These are phyloP conservation scores for Sturmia bella DNA, from an alignment of 2,888 invertebrate species.

Conservation along the genomic window DNA sequence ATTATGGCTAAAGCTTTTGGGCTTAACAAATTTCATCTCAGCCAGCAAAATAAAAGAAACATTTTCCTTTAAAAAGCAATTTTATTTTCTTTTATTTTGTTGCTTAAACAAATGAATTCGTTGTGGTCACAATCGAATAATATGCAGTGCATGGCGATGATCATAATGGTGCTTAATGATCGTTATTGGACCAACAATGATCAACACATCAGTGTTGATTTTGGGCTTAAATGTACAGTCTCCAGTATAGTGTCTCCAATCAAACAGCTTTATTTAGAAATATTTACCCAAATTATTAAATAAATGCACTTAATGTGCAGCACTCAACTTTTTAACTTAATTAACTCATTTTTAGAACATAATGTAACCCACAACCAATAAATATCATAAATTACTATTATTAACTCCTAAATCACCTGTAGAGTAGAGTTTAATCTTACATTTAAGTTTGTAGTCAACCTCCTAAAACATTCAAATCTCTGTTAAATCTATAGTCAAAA, in stretches of 20 bases:
- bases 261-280: constrained; percentile 4
- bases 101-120: constrained; percentile 71
- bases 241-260: constrained; percentile 28
- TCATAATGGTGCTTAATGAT: constrained; percentile 35
- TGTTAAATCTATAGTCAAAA: constrained; percentile 38
- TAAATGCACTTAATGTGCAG: neutral
- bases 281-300: neutral
- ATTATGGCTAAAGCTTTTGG: constrained; percentile 75
- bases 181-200: constrained; percentile 42
- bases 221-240: constrained; percentile 39
- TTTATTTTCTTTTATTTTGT: constrained; percentile 53
- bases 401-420: constrained; percentile 62
- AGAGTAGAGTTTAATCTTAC: constrained; percentile 47
- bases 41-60: constrained; percentile 9
- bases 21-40: constrained; percentile 60
- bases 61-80: constrained; percentile 15
- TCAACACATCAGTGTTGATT: constrained; percentile 41
- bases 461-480: constrained; percentile 44
- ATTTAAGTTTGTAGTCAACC: constrained; percentile 42
- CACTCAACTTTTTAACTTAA: constrained; percentile 32
- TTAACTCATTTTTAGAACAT: constrained; percentile 18
- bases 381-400: constrained; percentile 59
- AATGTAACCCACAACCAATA: constrained; percentile 57
- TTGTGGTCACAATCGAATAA: constrained; percentile 68
- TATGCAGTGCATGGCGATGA: constrained; percentile 2